Evolutionary conservation across 2,888 invertebrate genomes (phyloP).

Genomic region (Oxytorus armatus): DNA sequence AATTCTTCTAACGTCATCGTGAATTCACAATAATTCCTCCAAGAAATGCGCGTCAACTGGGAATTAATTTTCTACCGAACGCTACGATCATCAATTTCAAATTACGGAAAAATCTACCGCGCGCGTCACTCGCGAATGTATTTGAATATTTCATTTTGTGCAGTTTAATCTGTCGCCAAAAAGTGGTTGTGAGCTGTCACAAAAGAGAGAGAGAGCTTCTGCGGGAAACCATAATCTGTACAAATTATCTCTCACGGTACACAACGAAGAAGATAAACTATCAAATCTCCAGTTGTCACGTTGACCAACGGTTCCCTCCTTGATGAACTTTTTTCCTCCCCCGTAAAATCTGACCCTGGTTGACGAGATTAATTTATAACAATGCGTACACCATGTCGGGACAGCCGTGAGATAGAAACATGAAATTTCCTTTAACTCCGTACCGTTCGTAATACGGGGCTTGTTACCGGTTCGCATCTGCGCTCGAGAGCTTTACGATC

Average conservation of each 20-base stretch:
- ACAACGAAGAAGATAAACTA: slow-evolving; percentile 27
- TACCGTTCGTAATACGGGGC: slow-evolving; percentile 7
- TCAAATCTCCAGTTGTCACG: neutral
- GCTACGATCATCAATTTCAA: too few species aligned
- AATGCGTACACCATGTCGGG: slow-evolving; percentile 24
- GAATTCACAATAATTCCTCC: too few species aligned
- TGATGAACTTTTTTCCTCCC: neutral
- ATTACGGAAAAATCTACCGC: too few species aligned
- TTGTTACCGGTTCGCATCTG: slow-evolving; percentile 5
- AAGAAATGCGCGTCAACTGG: too few species aligned
- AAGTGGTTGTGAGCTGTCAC: too few species aligned
- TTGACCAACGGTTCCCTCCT: neutral
- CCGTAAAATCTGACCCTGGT: slow-evolving; percentile 5
- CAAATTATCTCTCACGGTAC: slow-evolving; percentile 21
- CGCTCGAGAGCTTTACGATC: slow-evolving; percentile 33
- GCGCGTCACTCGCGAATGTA: too few species aligned
- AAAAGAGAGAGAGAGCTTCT: too few species aligned
- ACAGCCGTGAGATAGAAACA: slow-evolving; percentile 16
- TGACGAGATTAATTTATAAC: slow-evolving; percentile 45
- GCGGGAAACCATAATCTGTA: slow-evolving; percentile 14
- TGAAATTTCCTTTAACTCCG: slow-evolving; percentile 40
- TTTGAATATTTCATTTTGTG: too few species aligned
- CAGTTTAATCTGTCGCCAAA: too few species aligned
- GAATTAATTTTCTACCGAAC: too few species aligned
- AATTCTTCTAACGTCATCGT: too few species aligned